Percentiles rank a stretch among this genome's conserved stretches.
Conservation (phyloP, 2,888 invertebrate genomes). For the Orchestes rusci region DNA sequence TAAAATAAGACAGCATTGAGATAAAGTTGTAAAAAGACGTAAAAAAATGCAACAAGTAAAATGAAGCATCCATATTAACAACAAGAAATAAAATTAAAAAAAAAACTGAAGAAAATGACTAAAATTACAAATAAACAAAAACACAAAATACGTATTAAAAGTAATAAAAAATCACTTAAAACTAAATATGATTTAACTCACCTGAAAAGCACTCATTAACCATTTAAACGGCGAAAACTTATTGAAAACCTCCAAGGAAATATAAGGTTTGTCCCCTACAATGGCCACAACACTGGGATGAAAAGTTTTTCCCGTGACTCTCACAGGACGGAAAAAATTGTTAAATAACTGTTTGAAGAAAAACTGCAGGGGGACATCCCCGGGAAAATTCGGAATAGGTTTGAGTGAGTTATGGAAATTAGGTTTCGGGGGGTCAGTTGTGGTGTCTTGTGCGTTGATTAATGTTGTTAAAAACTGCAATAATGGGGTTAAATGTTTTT, state of each 20-base stretch:
- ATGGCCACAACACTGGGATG: constrained; percentile 9
- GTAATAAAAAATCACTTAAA: neutral
- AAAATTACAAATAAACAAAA: no score
- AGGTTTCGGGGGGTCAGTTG: no score
- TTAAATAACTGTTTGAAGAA: constrained; percentile 6
- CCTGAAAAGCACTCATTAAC: constrained; percentile 13
- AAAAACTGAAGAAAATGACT: no score
- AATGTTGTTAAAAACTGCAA: no score
- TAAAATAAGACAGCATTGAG: neutral
- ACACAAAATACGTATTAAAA: neutral
- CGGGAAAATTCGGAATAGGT: no score
- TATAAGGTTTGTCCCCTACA: constrained; percentile 13
- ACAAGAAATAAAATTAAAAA: neutral
- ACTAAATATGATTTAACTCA: constrained; percentile 2
- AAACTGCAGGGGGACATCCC: no score
- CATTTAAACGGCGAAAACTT: constrained; percentile 14
- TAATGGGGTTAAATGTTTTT: no score
- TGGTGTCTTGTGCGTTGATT: no score
- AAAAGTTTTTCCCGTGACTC: constrained; percentile 10
- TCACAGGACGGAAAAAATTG: constrained; percentile 7
- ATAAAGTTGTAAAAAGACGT: neutral
- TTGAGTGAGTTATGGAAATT: no score
- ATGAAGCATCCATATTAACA: neutral
- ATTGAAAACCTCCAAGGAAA: constrained; percentile 12
- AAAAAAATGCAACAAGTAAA: neutral